phyloP scores from a whole-genome alignment of 1,140 invertebrate genomes.

The Drosophila nigromelanica region DNA sequence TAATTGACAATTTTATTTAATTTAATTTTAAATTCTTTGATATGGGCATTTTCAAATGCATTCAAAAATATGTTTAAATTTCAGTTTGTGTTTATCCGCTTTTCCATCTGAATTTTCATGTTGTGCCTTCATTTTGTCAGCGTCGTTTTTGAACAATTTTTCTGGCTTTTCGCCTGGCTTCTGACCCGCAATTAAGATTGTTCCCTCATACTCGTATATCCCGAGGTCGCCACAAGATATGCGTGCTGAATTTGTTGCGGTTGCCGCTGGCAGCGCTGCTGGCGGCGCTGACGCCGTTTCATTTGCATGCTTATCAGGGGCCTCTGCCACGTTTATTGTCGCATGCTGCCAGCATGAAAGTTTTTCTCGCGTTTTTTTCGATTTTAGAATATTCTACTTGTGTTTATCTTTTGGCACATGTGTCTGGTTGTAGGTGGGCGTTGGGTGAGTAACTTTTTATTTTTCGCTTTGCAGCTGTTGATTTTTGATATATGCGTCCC shows the following conservation, averaged over 20 bases:
- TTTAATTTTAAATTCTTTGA: background rate
- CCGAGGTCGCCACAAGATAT: conserved; percentile 29
- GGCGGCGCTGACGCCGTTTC: conserved; percentile 51
- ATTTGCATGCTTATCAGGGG: conserved; percentile 77
- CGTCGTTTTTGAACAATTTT: conserved; percentile 19
- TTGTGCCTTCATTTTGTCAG: conserved; percentile 43
- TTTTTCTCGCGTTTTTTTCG: conserved; percentile 47
- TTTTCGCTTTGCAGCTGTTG: conserved; percentile 64
- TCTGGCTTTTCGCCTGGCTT: conserved; percentile 42
- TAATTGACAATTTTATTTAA: background rate
- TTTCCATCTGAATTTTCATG: conserved; percentile 55
- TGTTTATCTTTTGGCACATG: conserved; percentile 80
- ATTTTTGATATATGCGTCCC: conserved; percentile 79
- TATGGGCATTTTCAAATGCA: background rate
- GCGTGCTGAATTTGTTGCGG: conserved; percentile 16
- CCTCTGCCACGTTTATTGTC: conserved; percentile 60
- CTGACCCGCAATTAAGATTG: conserved; percentile 80
- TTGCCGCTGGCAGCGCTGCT: conserved; percentile 25
- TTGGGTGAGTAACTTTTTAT: conserved; percentile 16
- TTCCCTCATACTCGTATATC: conserved; percentile 25
- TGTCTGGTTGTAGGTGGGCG: conserved; percentile 31
- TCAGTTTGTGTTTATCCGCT: background rate
- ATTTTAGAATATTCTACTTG: conserved; percentile 71
- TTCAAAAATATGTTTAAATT: background rate
- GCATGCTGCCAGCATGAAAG: conserved; percentile 69